A percentile compares a stretch with the other conserved stretches of the same genome.
Conservation (phyloP, 1,140 invertebrate genomes). For the Zaprionus capensis region DNA sequence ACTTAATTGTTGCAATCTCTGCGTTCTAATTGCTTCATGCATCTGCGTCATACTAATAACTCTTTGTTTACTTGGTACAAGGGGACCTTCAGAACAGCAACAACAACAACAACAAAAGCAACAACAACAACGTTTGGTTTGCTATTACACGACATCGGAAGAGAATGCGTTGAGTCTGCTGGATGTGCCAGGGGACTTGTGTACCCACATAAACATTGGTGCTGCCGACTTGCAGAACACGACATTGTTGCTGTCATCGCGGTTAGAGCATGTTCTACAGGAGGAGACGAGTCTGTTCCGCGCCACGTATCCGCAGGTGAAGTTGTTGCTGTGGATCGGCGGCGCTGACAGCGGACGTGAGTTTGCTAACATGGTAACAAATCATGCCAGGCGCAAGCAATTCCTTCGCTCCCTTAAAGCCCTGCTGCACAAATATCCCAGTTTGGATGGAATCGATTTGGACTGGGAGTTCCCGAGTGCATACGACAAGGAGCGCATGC, state of each 20-base stretch:
- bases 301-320: slow-evolving; percentile 88
- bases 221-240: slow-evolving; percentile 89
- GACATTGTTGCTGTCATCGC: slow-evolving; percentile 85
- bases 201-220: slow-evolving; percentile 92
- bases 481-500: slow-evolving; percentile 87
- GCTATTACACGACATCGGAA: slow-evolving; percentile 86
- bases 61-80: slow-evolving; percentile 21
- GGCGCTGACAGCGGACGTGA: slow-evolving; percentile 86
- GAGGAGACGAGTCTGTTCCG: slow-evolving; percentile 87
- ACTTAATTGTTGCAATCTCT: slow-evolving; percentile 8
- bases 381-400: slow-evolving; percentile 88
- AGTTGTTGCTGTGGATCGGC: slow-evolving; percentile 92
- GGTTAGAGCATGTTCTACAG: slow-evolving; percentile 84
- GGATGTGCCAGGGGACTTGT: slow-evolving; percentile 88
- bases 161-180: slow-evolving; percentile 85
- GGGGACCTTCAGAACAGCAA: background rate
- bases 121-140: slow-evolving; percentile 84
- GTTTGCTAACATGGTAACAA: slow-evolving; percentile 89
- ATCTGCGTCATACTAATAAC: slow-evolving; percentile 12
- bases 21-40: background rate
- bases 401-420: slow-evolving; percentile 89
- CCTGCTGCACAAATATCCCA: slow-evolving; percentile 86
- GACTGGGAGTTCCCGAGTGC: slow-evolving; percentile 95
- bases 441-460: slow-evolving; percentile 92
- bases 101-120: background rate